A percentile compares a stretch with the other conserved stretches of the same genome.
Evolutionary conservation across 2,113 vertebrate genomes (phyloP).

Genomic region (Albula goreensis): DNA sequence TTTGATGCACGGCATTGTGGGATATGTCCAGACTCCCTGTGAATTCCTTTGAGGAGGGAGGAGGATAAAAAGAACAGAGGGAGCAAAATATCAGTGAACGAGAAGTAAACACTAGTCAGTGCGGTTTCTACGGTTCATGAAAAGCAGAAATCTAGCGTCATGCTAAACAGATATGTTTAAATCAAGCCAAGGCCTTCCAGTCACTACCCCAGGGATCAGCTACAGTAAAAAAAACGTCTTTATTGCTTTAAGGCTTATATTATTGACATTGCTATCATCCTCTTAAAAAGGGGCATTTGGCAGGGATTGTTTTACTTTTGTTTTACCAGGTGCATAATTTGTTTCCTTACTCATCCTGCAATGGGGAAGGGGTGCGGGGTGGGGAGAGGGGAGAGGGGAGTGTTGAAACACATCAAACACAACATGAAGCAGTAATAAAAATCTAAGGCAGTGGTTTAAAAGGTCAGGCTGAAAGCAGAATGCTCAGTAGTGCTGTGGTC

Average conservation of each 20-base stretch:
- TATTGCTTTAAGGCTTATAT: conserved; percentile 62
- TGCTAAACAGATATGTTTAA: conserved; percentile 56
- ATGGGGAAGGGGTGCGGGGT: background rate
- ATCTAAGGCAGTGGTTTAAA: background rate
- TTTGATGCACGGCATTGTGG: conserved; percentile 67
- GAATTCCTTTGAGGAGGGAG: conserved; percentile 50
- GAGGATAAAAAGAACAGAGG: background rate
- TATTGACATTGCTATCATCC: conserved; percentile 50
- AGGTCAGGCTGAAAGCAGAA: background rate
- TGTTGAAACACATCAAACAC: background rate
- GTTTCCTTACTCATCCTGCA: background rate
- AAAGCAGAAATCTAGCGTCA: conserved; percentile 68
- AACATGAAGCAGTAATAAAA: background rate
- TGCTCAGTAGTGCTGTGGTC: background rate
- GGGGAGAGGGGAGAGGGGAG: background rate
- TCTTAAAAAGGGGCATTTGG: conserved; percentile 10
- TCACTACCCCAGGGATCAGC: conserved; percentile 59
- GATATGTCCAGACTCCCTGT: conserved; percentile 63
- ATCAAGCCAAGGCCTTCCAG: conserved; percentile 75
- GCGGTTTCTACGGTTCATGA: conserved; percentile 68
- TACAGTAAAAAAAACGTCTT: conserved; percentile 29
- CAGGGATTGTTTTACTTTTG: conserved; percentile 4
- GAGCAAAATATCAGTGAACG: conserved; percentile 40
- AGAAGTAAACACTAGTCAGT: conserved; percentile 70
- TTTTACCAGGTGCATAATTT: conserved; percentile 17